These are phyloP conservation scores for Rafetus swinhoei DNA, from an alignment of 2,113 vertebrate species.

Conservation along the genomic window DNA sequence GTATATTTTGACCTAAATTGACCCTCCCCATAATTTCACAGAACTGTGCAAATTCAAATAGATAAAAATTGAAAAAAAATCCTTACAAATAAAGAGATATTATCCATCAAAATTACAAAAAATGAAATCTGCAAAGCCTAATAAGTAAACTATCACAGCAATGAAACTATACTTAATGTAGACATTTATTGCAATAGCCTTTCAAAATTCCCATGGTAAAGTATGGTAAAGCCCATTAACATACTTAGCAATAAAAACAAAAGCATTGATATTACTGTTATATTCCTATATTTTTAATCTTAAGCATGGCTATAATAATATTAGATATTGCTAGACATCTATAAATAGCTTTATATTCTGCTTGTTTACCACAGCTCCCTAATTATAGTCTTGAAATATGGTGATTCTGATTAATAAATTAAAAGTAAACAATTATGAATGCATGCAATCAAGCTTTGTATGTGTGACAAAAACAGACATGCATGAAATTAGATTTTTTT, in stretches of 20 bases:
- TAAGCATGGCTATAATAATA: background rate
- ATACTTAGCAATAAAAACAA: constrained; percentile 18
- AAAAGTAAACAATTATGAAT: constrained; percentile 55
- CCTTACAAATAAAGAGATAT: background rate
- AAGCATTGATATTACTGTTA: background rate
- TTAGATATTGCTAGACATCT: constrained; percentile 9
- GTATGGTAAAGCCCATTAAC: background rate
- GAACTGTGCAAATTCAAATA: background rate
- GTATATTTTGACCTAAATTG: background rate
- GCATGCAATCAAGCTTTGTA: constrained; percentile 49
- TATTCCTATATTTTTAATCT: constrained; percentile 14
- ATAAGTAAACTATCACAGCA: background rate
- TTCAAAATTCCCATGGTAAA: background rate
- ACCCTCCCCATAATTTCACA: background rate
- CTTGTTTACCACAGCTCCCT: constrained; percentile 44
- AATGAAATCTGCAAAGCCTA: background rate
- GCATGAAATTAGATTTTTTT: constrained; percentile 21
- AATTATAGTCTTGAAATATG: constrained; percentile 59
- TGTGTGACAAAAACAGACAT: constrained; percentile 32
- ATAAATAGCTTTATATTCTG: constrained; percentile 32
- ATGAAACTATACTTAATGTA: background rate
- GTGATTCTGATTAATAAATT: constrained; percentile 64
- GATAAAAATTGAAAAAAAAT: background rate
- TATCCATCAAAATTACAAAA: background rate
- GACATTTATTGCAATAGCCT: background rate